phyloP scores from a whole-genome alignment of 2,888 invertebrate species.

The Eudasyphora cyanicolor region DNA sequence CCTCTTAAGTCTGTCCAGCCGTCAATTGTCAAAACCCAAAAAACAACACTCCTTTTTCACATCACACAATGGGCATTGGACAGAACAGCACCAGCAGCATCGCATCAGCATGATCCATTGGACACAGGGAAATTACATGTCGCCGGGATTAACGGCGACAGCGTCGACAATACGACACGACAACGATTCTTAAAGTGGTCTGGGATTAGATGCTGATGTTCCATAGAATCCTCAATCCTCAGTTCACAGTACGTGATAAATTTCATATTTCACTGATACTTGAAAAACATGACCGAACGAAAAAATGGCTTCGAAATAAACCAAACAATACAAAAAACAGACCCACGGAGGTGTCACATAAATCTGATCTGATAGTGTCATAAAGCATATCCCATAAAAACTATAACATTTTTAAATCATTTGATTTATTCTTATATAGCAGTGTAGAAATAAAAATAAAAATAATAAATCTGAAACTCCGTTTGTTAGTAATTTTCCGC shows the following conservation, averaged over 20 bases:
- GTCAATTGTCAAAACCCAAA: conserved; percentile 47
- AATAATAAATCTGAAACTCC: too few species aligned
- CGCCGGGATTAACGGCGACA: conserved; percentile 48
- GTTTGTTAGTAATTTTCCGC: too few species aligned
- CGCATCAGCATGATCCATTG: conserved; percentile 24
- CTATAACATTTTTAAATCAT: too few species aligned
- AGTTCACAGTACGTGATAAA: conserved; percentile 64
- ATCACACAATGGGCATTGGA: too few species aligned
- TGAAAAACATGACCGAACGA: conserved; percentile 52
- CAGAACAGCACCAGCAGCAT: neutral
- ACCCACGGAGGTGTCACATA: neutral
- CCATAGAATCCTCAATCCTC: conserved; percentile 49
- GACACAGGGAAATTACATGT: conserved; percentile 41
- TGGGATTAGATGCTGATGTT: conserved; percentile 62
- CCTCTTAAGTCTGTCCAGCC: conserved; percentile 21
- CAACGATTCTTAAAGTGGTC: conserved; percentile 61
- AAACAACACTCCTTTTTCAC: conserved; percentile 41
- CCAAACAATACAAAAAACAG: conserved; percentile 10
- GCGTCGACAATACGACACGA: neutral
- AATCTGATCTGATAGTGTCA: too few species aligned
- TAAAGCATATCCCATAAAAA: too few species aligned
- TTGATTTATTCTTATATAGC: too few species aligned
- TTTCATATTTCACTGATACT: conserved; percentile 61
- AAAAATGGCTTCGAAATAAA: conserved; percentile 9
- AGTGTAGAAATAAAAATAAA: too few species aligned